A percentile compares a stretch with the other conserved stretches of the same genome.
Conservation (phyloP, 2,797 vertebrate genomes). For the Falco columbarius region DNA sequence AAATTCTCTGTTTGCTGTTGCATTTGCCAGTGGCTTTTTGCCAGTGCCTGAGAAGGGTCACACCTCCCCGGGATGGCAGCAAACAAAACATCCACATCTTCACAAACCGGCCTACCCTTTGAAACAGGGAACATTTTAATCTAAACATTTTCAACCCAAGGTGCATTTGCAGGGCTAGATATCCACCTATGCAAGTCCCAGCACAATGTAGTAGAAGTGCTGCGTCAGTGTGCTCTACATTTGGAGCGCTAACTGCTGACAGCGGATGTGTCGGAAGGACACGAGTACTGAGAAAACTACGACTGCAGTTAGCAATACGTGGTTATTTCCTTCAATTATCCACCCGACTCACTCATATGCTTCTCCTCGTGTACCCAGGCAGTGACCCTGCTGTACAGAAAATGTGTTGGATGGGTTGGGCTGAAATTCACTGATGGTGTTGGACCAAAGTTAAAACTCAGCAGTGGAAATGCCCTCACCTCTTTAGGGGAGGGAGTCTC, state of each 20-base stretch:
- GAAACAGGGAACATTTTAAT: background rate
- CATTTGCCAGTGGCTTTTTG: background rate
- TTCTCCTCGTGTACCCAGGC: accelerated
- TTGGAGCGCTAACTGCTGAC: background rate
- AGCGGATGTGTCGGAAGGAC: accelerated
- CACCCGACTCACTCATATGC: accelerated
- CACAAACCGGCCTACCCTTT: background rate
- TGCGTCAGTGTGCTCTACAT: constrained; percentile 8
- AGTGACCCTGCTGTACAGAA: background rate
- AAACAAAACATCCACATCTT: accelerated
- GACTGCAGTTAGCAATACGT: accelerated
- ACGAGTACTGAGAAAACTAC: accelerated
- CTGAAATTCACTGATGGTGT: accelerated
- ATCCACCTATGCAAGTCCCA: background rate
- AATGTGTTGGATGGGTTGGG: background rate
- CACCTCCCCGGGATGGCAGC: background rate
- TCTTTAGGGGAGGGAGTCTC: background rate
- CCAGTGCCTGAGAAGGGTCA: background rate
- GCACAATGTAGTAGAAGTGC: background rate
- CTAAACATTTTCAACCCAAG: background rate
- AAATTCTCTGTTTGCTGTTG: background rate
- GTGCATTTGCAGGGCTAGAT: background rate
- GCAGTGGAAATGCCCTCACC: accelerated
- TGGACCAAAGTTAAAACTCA: background rate
- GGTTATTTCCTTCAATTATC: background rate